phyloP scores from a whole-genome alignment of 2,113 vertebrate species.

The Pantherophis guttatus region DNA sequence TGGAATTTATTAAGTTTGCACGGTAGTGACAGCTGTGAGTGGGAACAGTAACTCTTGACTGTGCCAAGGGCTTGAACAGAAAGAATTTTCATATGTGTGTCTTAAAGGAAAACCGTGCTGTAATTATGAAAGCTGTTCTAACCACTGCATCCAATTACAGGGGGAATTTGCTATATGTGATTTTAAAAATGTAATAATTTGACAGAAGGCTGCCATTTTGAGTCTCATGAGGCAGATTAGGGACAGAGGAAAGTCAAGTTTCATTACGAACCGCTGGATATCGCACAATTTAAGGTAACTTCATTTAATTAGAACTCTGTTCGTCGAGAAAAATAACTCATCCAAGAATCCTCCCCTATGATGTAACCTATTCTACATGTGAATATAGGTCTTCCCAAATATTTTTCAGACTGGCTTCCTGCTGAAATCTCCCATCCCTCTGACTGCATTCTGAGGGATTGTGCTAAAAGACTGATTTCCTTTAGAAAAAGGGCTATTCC shows the following conservation, averaged over 20 bases:
- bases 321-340: conserved; percentile 33
- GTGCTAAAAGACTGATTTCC: conserved; percentile 45
- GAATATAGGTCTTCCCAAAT: conserved; percentile 53
- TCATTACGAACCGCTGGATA: conserved; percentile 29
- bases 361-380: conserved; percentile 31
- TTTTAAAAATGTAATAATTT: conserved; percentile 54
- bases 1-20: conserved; percentile 68
- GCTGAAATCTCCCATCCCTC: conserved; percentile 5
- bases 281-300: conserved; percentile 47
- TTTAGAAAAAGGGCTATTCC: conserved; percentile 45
- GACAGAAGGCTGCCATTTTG: conserved; percentile 49
- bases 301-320: conserved; percentile 44
- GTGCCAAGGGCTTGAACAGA: conserved; percentile 55
- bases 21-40: conserved; percentile 60
- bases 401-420: conserved; percentile 32
- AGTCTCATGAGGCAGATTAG: conserved; percentile 47
- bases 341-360: conserved; percentile 53
- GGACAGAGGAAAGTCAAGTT: conserved; percentile 28
- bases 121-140: conserved; percentile 60
- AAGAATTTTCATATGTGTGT: conserved; percentile 51
- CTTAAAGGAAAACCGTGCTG: conserved; percentile 51
- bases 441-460: conserved; percentile 27
- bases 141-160: conserved; percentile 52
- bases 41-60: conserved; percentile 56
- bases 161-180: conserved; percentile 49